phyloP scores from a whole-genome alignment of 2,888 invertebrate species.

The Macrophya alboannulata region DNA sequence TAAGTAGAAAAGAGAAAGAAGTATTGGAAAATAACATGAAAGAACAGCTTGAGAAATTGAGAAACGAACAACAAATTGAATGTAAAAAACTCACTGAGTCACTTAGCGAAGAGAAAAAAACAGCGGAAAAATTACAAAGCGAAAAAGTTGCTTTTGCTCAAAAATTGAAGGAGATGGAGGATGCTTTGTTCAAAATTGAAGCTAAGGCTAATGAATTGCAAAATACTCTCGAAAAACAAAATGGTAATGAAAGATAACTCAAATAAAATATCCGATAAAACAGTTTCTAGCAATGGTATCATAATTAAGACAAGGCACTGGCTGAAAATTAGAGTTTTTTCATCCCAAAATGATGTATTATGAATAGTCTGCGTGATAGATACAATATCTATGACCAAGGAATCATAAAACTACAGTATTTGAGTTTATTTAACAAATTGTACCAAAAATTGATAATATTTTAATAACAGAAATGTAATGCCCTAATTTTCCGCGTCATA shows the following conservation, averaged over 20 bases:
- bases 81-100: slow-evolving; percentile 80
- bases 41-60: slow-evolving; percentile 80
- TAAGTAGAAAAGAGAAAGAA: slow-evolving; percentile 79
- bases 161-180: slow-evolving; percentile 77
- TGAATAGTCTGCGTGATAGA: neutral
- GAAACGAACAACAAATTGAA: slow-evolving; percentile 78
- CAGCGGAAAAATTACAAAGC: slow-evolving; percentile 73
- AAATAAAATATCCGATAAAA: neutral
- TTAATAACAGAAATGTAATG: neutral
- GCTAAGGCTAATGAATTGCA: slow-evolving; percentile 77
- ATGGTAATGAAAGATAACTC: slow-evolving; percentile 73
- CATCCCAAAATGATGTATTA: neutral
- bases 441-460: too few relatives aligned
- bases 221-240: slow-evolving; percentile 79
- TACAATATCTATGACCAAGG: neutral
- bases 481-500: neutral
- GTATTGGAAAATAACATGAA: slow-evolving; percentile 81
- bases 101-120: slow-evolving; percentile 79
- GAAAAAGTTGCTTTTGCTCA: slow-evolving; percentile 76
- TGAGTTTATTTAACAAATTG: neutral
- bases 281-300: slow-evolving; percentile 13
- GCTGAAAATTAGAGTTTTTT: neutral
- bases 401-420: neutral
- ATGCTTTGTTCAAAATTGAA: slow-evolving; percentile 80
- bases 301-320: neutral